A percentile compares a stretch with the other conserved stretches of the same genome.
Evolutionary conservation across 2,888 invertebrate species (phyloP).

Genomic region (Xylota sylvarum): DNA sequence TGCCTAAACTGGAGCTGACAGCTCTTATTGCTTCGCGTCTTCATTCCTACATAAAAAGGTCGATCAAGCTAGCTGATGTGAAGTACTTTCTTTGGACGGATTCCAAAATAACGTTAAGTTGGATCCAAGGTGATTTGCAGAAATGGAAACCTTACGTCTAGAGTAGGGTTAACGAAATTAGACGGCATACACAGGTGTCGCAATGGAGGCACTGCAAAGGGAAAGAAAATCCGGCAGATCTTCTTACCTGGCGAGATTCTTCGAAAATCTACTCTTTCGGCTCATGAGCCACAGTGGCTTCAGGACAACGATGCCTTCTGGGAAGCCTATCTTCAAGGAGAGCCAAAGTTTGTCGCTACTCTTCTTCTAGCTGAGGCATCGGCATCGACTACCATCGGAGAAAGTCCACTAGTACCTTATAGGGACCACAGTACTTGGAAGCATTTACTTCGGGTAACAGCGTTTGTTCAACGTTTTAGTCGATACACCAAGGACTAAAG

Average conservation of each 20-base stretch:
- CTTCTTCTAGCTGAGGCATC: no score
- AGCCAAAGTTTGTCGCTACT: not conserved
- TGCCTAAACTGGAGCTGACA: slow-evolving; percentile 29
- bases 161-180: no score
- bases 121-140: slow-evolving; percentile 23
- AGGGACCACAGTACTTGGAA: not conserved
- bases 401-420: not conserved
- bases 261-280: slow-evolving; percentile 10
- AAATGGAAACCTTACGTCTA: slow-evolving; percentile 26
- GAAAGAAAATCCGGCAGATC: no score
- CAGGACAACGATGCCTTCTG: not conserved
- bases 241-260: slow-evolving; percentile 7
- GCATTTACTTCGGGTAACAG: not conserved
- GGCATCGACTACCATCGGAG: not conserved
- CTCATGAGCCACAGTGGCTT: slow-evolving; percentile 27
- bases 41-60: not conserved
- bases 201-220: no score
- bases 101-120: slow-evolving; percentile 15
- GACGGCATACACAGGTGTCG: not conserved
- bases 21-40: slow-evolving; percentile 26
- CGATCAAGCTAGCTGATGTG: no score
- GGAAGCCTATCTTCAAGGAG: not conserved
- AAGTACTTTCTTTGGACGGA: slow-evolving; percentile 11
- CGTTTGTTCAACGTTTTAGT: not conserved
- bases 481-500: not conserved